phyloP scores from a whole-genome alignment of 2,888 invertebrate species.

The Patella pellucida region DNA sequence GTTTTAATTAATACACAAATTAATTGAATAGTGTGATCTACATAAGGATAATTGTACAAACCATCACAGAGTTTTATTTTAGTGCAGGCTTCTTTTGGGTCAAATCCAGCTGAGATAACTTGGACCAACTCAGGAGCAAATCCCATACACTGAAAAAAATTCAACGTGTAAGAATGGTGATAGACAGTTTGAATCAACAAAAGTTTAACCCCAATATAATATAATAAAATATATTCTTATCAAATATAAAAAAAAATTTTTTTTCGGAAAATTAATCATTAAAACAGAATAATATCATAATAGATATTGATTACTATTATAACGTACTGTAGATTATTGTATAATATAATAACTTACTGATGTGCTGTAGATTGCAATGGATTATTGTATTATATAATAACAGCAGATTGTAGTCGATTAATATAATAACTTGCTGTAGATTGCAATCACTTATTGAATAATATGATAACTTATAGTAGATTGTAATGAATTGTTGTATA shows the following conservation, averaged over 20 bases:
- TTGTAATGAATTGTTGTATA: neutral
- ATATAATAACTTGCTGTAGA: neutral
- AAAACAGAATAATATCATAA: neutral
- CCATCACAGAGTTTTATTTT: slow-evolving; percentile 30
- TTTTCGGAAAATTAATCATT: too few species aligned
- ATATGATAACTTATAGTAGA: neutral
- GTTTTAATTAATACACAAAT: too few species aligned
- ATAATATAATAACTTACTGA: slow-evolving; percentile 1
- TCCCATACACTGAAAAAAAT: slow-evolving; percentile 27
- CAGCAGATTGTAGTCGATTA: neutral
- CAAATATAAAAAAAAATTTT: too few species aligned
- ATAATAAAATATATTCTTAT: too few species aligned
- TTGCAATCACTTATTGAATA: neutral
- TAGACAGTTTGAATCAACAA: too few species aligned
- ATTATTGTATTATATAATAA: neutral
- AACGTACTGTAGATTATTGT: neutral
- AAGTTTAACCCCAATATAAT: too few species aligned
- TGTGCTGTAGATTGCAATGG: neutral
- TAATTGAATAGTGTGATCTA: too few species aligned
- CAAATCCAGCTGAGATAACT: slow-evolving; percentile 25
- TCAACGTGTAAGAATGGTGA: too few species aligned
- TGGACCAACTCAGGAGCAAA: slow-evolving; percentile 28
- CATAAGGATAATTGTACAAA: neutral
- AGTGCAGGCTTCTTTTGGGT: slow-evolving; percentile 32
- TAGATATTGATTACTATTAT: neutral